Percentiles rank a stretch among this genome's conserved stretches.
Conservation (phyloP, 2,888 invertebrate genomes). For the Coleophora flavipennella region DNA sequence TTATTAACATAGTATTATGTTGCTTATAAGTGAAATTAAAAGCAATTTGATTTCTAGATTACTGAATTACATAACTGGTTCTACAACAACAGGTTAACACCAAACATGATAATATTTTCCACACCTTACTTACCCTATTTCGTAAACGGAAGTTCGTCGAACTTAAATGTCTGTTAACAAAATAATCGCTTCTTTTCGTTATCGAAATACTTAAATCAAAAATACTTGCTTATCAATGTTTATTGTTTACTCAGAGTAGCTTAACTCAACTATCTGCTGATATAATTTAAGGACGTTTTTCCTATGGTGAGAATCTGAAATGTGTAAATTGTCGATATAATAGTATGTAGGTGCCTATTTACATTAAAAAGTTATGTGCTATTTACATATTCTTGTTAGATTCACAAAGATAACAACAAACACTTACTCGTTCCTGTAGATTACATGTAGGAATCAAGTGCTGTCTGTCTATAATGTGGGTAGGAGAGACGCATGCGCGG, state of each 20-base stretch:
- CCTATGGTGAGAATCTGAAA: too few relatives aligned
- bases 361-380: too few relatives aligned
- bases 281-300: constrained; percentile 1
- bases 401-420: too few relatives aligned
- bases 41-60: constrained; percentile 7
- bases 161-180: constrained; percentile 34
- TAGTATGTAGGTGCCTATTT: too few relatives aligned
- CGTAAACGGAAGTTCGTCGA: constrained; percentile 62
- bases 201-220: constrained; percentile 33
- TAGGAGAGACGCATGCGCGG: too few relatives aligned
- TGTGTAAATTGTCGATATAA: too few relatives aligned
- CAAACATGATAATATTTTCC: constrained; percentile 22
- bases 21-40: constrained; percentile 18
- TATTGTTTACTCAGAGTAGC: constrained; percentile 19
- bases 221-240: constrained; percentile 38
- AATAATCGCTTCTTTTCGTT: constrained; percentile 30
- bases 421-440: too few relatives aligned
- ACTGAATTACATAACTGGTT: too few relatives aligned
- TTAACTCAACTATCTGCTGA: constrained; percentile 26
- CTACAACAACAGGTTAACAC: too few relatives aligned
- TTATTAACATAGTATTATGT: background rate
- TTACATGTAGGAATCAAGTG: too few relatives aligned
- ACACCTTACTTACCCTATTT: constrained; percentile 41
- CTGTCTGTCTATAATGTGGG: too few relatives aligned
- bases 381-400: too few relatives aligned